Evolutionary conservation across 2,888 invertebrate species (phyloP).

Genomic region (Syrista parreyssii): DNA sequence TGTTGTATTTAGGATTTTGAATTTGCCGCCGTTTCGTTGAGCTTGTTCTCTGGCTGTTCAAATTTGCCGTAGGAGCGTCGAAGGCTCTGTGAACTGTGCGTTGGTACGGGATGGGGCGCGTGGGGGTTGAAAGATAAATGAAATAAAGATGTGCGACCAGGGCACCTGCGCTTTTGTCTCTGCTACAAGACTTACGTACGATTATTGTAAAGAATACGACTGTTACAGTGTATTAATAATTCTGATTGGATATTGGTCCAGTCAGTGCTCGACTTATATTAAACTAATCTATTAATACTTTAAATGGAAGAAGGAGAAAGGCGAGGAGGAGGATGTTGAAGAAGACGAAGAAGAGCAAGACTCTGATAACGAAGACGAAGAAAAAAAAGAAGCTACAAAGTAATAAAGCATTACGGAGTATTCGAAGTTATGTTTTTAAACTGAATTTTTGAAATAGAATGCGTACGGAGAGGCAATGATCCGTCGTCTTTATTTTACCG

Average conservation of each 20-base stretch:
- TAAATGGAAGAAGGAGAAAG: slow-evolving; percentile 32
- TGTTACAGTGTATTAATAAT: slow-evolving; percentile 61
- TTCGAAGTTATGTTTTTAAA: slow-evolving; percentile 64
- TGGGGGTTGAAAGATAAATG: too few relatives aligned
- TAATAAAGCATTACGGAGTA: slow-evolving; percentile 60
- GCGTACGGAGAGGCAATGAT: slow-evolving; percentile 59
- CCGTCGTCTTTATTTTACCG: neutral
- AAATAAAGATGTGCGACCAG: slow-evolving; percentile 41
- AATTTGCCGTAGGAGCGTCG: too few relatives aligned
- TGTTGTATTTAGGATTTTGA: too few relatives aligned
- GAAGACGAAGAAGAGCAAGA: slow-evolving; percentile 46
- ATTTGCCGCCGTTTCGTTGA: too few relatives aligned
- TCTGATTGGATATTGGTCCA: slow-evolving; percentile 51
- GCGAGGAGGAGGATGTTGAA: slow-evolving; percentile 32
- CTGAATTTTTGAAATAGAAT: slow-evolving; percentile 64
- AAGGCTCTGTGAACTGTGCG: too few relatives aligned
- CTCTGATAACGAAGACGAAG: slow-evolving; percentile 25
- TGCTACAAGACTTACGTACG: slow-evolving; percentile 61
- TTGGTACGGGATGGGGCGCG: too few relatives aligned
- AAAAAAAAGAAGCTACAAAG: slow-evolving; percentile 55
- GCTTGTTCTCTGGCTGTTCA: too few relatives aligned
- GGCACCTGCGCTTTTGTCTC: slow-evolving; percentile 61
- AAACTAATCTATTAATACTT: slow-evolving; percentile 58
- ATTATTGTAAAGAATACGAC: slow-evolving; percentile 63
- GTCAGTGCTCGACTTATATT: slow-evolving; percentile 58